These are phyloP conservation scores for Mustela erminea DNA, from an alignment of 2,797 vertebrate genomes.

Conservation along the genomic window DNA sequence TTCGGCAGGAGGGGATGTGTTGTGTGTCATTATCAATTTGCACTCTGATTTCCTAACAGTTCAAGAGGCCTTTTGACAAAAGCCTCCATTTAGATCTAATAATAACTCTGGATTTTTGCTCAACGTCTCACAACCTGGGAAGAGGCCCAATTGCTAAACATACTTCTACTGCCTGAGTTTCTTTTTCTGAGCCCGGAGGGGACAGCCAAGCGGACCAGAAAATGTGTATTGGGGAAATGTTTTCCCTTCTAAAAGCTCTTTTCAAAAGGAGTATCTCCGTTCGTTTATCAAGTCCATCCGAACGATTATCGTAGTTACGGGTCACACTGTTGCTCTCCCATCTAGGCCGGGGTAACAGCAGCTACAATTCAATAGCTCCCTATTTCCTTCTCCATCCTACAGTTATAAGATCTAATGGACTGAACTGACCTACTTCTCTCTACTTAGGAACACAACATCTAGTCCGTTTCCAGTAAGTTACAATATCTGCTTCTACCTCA, in stretches of 20 bases:
- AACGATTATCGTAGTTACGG: background rate
- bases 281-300: background rate
- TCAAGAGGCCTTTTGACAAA: slow-evolving; percentile 79
- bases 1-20: slow-evolving; percentile 62
- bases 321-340: background rate
- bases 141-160: slow-evolving; percentile 74
- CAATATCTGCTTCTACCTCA: background rate
- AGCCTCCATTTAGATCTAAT: slow-evolving; percentile 79
- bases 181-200: slow-evolving; percentile 58
- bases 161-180: slow-evolving; percentile 56
- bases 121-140: slow-evolving; percentile 76
- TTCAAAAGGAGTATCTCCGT: background rate
- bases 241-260: slow-evolving; percentile 6
- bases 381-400: background rate
- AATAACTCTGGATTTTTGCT: slow-evolving; percentile 78
- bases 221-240: background rate
- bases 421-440: background rate
- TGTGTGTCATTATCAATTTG: slow-evolving; percentile 79
- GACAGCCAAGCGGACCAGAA: slow-evolving; percentile 37
- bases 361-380: background rate
- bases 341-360: background rate
- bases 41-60: slow-evolving; percentile 79
- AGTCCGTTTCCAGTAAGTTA: background rate
- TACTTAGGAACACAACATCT: background rate
- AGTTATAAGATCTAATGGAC: background rate